phyloP scores from a whole-genome alignment of 2,888 invertebrate genomes.

The Amitus sp. region DNA sequence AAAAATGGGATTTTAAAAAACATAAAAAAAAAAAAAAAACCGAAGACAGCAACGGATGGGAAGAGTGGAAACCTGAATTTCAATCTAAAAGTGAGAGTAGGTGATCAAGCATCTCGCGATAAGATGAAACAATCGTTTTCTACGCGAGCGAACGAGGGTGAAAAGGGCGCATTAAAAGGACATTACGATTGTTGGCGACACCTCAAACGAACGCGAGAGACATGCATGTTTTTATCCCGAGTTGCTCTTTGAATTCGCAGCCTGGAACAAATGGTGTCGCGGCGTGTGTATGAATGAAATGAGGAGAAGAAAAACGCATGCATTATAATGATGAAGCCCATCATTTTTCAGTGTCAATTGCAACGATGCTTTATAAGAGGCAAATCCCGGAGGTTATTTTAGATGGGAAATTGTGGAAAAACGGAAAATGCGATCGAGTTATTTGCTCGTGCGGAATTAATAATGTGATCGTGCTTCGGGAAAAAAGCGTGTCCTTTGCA shows the following conservation, averaged over 20 bases:
- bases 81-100: too few relatives aligned
- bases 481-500: slow-evolving; percentile 18
- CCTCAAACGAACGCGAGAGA: slow-evolving; percentile 38
- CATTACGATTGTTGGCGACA: slow-evolving; percentile 41
- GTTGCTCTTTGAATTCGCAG: slow-evolving; percentile 38
- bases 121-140: too few relatives aligned
- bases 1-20: too few relatives aligned
- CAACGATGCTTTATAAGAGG: too few relatives aligned
- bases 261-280: slow-evolving; percentile 53
- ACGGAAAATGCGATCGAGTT: too few relatives aligned
- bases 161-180: slow-evolving; percentile 38
- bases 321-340: slow-evolving; percentile 60
- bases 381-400: too few relatives aligned
- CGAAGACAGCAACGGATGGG: too few relatives aligned
- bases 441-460: not conserved
- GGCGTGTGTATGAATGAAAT: slow-evolving; percentile 56
- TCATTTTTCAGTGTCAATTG: slow-evolving; percentile 66
- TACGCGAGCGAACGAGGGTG: slow-evolving; percentile 14
- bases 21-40: too few relatives aligned
- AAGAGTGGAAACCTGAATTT: too few relatives aligned
- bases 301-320: slow-evolving; percentile 43
- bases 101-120: too few relatives aligned
- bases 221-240: slow-evolving; percentile 30
- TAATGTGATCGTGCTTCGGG: slow-evolving; percentile 42
- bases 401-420: too few relatives aligned